Evolutionary conservation across 1,140 invertebrate genomes (phyloP), one percentile per base, ranked within the genome.

Genomic region (Augochlora pura): DNA sequence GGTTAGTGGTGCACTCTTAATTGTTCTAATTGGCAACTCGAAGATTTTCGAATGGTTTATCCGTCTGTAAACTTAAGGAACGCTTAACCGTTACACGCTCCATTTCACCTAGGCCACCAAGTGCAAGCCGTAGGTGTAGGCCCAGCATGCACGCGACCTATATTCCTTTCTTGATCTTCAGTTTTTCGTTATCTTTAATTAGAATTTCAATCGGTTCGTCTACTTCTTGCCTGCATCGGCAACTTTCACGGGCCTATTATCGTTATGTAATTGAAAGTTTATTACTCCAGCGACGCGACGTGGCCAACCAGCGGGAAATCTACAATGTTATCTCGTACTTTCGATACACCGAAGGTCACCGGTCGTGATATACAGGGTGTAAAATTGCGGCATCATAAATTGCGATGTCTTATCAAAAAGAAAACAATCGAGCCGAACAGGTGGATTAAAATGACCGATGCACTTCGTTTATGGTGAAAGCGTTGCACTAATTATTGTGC

Each of bases 331-430:
- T 75, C n/a, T n/a, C 49, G 38, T 39, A 62, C 73, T 67, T 62
- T 32, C 27, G 52, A 62, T 60, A 39, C 52, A 39, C 62, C 67
- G 82, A 83, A 83, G 82, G 82, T 72, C 81, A 60, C 27, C 38
- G 7, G 52, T n/a, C 21, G 25, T 38, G 3, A 52, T 16, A 57
- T 25, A 64, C 49, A 1, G 27, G 23, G 21, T 60, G 70, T 59
- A 10, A 18, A 14, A 18, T 39, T 7, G 3, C 18, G 2, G 3
- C 14, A 1, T 9, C 54, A 8, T 57, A 8, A 8, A n/a, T 38
- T 14, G 6, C 5, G 60, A 21, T 38, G 8, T n/a, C 38, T 64
- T 42, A n/a, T n/a, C 8, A 8, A 18, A 21, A 1, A 42, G 21
- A 64, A 9, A 42, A 42, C 9, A 9, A n/a, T 46, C 42, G 42